Percentiles rank a stretch among this genome's conserved stretches.
These are phyloP conservation scores for Odiellus spinosus DNA, from an alignment of 2,888 invertebrate species.

Conservation along the genomic window DNA sequence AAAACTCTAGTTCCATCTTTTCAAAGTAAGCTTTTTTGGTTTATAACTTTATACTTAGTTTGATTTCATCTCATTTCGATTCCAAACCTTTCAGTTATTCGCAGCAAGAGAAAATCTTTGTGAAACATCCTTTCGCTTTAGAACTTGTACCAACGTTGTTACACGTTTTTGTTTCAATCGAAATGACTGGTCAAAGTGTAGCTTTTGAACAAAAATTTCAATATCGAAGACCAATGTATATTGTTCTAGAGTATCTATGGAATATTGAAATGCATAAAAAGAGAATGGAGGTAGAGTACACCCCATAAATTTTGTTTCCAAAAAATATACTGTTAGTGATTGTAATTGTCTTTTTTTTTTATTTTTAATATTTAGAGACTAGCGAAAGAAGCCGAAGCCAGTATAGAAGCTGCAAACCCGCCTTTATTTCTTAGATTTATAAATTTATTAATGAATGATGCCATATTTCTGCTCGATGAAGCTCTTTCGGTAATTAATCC, in stretches of 20 bases:
- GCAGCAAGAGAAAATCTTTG: conserved; percentile 46
- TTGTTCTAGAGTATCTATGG: conserved; percentile 83
- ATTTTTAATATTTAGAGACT: conserved; percentile 39
- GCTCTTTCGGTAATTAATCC: conserved; percentile 37
- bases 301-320: not conserved
- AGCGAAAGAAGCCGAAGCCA: conserved; percentile 60
- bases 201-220: conserved; percentile 95
- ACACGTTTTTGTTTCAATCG: conserved; percentile 89
- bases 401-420: conserved; percentile 77
- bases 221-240: conserved; percentile 87
- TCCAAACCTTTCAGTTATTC: not conserved
- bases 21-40: too few relatives aligned
- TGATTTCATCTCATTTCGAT: not conserved
- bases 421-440: conserved; percentile 87
- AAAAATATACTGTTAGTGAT: not conserved
- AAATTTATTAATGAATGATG: conserved; percentile 92
- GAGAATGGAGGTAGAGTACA: conserved; percentile 44
- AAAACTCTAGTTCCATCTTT: conserved; percentile 1
- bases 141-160: conserved; percentile 63
- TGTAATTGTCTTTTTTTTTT: conserved; percentile 9
- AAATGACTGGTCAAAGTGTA: conserved; percentile 90
- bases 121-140: conserved; percentile 45
- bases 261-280: conserved; percentile 56
- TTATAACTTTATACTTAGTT: not conserved
- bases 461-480: conserved; percentile 85